Evolutionary conservation across 1,140 invertebrate genomes (phyloP).

Genomic region (Drosophila yakuba): DNA sequence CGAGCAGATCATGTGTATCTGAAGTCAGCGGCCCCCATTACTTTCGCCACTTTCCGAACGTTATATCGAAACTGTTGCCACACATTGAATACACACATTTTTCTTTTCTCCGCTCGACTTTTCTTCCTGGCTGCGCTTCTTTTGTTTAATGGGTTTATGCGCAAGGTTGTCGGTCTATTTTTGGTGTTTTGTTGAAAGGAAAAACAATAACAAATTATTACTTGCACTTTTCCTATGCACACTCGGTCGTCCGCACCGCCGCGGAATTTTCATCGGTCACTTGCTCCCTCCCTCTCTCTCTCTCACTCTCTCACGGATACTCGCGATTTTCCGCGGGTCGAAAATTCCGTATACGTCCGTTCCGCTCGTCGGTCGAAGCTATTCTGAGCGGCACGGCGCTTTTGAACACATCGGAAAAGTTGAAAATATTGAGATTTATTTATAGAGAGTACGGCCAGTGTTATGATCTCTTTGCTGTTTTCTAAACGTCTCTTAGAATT

Average conservation of each 20-base stretch:
- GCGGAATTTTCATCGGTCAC: slow-evolving; percentile 26
- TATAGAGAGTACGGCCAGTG: slow-evolving; percentile 29
- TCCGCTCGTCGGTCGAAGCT: slow-evolving; percentile 71
- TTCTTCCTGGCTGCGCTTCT: slow-evolving; percentile 23
- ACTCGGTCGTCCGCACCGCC: slow-evolving; percentile 31
- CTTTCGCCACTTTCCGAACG: slow-evolving; percentile 71
- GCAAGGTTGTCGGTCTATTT: slow-evolving; percentile 28
- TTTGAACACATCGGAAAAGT: slow-evolving; percentile 45
- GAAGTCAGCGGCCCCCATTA: slow-evolving; percentile 52
- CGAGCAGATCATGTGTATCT: slow-evolving; percentile 22
- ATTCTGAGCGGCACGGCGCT: slow-evolving; percentile 40
- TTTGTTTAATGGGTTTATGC: slow-evolving; percentile 25
- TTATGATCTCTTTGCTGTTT: slow-evolving; percentile 19
- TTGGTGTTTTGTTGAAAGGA: slow-evolving; percentile 52
- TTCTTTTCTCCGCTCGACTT: slow-evolving; percentile 24
- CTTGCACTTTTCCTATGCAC: slow-evolving; percentile 77
- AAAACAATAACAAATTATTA: slow-evolving; percentile 67
- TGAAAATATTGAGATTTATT: slow-evolving; percentile 58
- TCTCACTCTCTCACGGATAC: slow-evolving; percentile 11
- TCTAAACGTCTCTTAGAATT: slow-evolving; percentile 7
- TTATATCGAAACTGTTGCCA: slow-evolving; percentile 67
- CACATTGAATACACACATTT: slow-evolving; percentile 75
- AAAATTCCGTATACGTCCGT: slow-evolving; percentile 55
- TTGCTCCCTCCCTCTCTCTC: neutral
- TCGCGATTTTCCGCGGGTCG: slow-evolving; percentile 54